Evolutionary conservation across 30 jellyfish, hydroid and myxozoan genomes (phyloP), one percentile per base, ranked within the genome.

Genomic region (Phacellophora camtschatica): DNA sequence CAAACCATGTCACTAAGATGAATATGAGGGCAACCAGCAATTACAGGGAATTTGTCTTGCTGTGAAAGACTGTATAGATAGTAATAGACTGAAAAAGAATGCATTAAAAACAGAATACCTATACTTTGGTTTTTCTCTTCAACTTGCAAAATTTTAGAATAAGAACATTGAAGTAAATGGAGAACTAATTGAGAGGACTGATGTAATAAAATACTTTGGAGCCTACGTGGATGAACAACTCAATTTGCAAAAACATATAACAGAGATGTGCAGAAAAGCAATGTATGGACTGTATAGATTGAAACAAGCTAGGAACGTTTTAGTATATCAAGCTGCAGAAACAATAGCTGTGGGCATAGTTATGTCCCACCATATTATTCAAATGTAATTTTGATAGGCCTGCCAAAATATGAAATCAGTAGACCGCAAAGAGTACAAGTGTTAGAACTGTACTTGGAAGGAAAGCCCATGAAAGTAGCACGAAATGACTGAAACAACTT

Each of bases 61-160:
- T 2, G 74, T 78, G 83, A 78, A 78, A 78, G 81, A 63, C 83
- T 78, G 83, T 82, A 78, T 65, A 50, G 90, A 78, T 20, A 30
- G 75, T 29, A 74, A 58, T 74, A 55, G 77, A 36, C 66, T 74
- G 77, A 74, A 74, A 58, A 74, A 32, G 66, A 74, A 74, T 58
- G 77, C 76, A 66, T 53, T 79, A 2, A 74, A 74, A 74, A 74
- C 88, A 36, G 78, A 78, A 45, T 78, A 45, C 90, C 43, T 78
- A 78, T 48, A 42, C 75, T 65, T 78, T 49, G 67, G 77, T 56
- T 74, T 79, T 54, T 54, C 77, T 54, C 88, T 51, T 54, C 88
- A 50, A 50, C 76, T 72, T 50, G 34, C 72, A 72, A 72, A 72
- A 72, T 54, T 55, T 48, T 75, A 50, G 86, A 54, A 32, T 72